These are phyloP conservation scores for Anastatus disparis DNA, from an alignment of 1,140 invertebrate genomes.

Conservation along the genomic window DNA sequence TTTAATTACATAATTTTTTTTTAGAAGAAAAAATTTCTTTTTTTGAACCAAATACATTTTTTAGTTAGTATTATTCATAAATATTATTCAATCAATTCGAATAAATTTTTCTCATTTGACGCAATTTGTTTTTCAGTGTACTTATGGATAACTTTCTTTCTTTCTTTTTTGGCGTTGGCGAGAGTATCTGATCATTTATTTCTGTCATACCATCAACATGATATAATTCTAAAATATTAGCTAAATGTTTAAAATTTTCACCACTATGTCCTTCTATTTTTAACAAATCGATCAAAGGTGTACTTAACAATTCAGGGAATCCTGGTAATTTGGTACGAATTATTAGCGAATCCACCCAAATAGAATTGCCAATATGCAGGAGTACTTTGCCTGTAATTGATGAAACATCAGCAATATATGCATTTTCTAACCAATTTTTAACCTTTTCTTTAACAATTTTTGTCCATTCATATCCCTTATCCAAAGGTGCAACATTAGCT, in stretches of 20 bases:
- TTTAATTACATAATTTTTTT: too few relatives aligned
- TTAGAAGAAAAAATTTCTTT: too few relatives aligned
- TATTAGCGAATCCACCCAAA: conserved; percentile 59
- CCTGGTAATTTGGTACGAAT: conserved; percentile 51
- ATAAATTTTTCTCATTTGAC: too few relatives aligned
- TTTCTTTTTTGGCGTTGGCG: too few relatives aligned
- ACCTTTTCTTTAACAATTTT: conserved; percentile 43
- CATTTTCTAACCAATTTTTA: conserved; percentile 52
- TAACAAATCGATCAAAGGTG: conserved; percentile 49
- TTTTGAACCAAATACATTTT: too few relatives aligned
- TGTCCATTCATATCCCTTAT: conserved; percentile 61
- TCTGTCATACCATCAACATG: conserved; percentile 33
- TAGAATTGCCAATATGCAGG: conserved; percentile 55
- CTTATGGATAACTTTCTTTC: too few relatives aligned
- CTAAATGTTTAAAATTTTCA: conserved; percentile 50
- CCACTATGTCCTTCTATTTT: conserved; percentile 48
- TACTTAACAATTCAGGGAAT: conserved; percentile 46
- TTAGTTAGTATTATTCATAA: too few relatives aligned
- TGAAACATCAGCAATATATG: conserved; percentile 27
- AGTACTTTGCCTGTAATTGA: conserved; percentile 54
- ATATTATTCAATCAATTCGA: too few relatives aligned
- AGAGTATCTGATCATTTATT: conserved; percentile 41
- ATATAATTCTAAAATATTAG: conserved; percentile 46
- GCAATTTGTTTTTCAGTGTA: too few relatives aligned
- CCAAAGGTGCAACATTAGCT: conserved; percentile 52